Percentiles rank a stretch among this genome's conserved stretches.
Evolutionary conservation across 2,888 invertebrate species (phyloP).

Genomic region (Lasioglossum villosulum): DNA sequence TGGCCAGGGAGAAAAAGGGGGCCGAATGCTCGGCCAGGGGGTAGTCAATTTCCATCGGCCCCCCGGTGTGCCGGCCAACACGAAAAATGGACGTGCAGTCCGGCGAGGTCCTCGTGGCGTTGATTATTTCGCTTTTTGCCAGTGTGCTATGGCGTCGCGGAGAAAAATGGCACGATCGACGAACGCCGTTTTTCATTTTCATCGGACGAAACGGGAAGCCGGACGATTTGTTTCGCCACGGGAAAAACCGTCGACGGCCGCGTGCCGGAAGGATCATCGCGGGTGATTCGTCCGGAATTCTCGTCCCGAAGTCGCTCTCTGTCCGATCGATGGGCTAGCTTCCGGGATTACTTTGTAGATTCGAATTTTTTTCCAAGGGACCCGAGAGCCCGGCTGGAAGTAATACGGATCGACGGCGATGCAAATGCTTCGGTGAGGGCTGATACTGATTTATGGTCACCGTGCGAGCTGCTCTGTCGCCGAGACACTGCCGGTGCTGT

Average conservation of each 20-base stretch:
- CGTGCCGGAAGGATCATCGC: conserved; percentile 57
- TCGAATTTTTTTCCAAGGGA: conserved; percentile 14
- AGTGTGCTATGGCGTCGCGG: conserved; percentile 24
- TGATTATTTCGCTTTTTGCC: conserved; percentile 73
- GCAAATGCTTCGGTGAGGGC: neutral
- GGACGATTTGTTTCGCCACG: conserved; percentile 65
- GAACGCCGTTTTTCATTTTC: conserved; percentile 67
- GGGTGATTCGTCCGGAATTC: conserved; percentile 10
- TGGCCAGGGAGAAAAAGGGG: conserved; percentile 15
- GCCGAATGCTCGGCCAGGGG: conserved; percentile 36
- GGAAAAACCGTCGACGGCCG: conserved; percentile 57
- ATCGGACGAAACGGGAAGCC: conserved; percentile 12
- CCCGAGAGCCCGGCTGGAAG: conserved; percentile 7
- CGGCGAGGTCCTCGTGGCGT: conserved; percentile 23
- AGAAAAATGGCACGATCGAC: conserved; percentile 68
- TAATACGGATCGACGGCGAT: conserved; percentile 8
- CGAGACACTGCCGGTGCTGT: neutral
- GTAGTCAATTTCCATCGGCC: conserved; percentile 66
- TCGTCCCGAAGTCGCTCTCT: neutral
- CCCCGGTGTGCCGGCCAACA: conserved; percentile 49
- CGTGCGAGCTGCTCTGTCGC: neutral
- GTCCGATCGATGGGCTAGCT: conserved; percentile 37
- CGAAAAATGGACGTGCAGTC: conserved; percentile 66
- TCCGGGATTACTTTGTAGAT: conserved; percentile 36
- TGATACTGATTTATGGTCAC: conserved; percentile 27